phyloP scores from a whole-genome alignment of 2,888 invertebrate species.

The Megamerina dolium region DNA sequence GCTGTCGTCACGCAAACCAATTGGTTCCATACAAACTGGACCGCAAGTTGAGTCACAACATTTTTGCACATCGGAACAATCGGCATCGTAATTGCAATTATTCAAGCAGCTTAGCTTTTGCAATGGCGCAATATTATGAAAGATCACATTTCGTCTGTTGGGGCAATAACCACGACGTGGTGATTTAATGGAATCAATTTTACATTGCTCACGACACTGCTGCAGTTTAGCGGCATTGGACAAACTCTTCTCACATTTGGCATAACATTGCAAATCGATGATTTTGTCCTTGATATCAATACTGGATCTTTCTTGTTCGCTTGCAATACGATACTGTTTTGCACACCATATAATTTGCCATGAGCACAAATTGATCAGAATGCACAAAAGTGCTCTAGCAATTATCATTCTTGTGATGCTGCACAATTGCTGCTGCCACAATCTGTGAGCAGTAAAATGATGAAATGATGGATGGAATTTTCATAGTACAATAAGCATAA shows the following conservation, averaged over 20 bases:
- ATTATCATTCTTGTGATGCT: no score
- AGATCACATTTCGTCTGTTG: conserved; percentile 20
- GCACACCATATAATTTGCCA: background rate
- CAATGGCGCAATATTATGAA: conserved; percentile 25
- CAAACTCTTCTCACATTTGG: conserved; percentile 31
- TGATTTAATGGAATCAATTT: conserved; percentile 32
- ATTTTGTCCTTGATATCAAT: conserved; percentile 44
- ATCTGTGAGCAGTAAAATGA: no score
- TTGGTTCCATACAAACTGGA: conserved; percentile 61
- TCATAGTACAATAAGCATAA: no score
- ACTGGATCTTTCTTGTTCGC: conserved; percentile 12
- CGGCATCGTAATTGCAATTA: conserved; percentile 53
- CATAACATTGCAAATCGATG: conserved; percentile 42
- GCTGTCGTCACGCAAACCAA: conserved; percentile 49
- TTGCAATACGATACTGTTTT: background rate
- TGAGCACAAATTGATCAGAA: background rate
- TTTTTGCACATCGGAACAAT: conserved; percentile 63
- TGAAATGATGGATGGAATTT: no score
- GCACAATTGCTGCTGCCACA: no score
- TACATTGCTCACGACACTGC: conserved; percentile 35
- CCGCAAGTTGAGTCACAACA: conserved; percentile 66
- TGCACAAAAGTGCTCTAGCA: background rate
- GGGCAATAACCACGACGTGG: conserved; percentile 43
- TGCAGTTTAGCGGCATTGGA: conserved; percentile 14
- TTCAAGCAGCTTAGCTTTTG: conserved; percentile 36